These are phyloP conservation scores for Moxostoma hubbsi DNA, from an alignment of 2,797 vertebrate species.

Conservation along the genomic window DNA sequence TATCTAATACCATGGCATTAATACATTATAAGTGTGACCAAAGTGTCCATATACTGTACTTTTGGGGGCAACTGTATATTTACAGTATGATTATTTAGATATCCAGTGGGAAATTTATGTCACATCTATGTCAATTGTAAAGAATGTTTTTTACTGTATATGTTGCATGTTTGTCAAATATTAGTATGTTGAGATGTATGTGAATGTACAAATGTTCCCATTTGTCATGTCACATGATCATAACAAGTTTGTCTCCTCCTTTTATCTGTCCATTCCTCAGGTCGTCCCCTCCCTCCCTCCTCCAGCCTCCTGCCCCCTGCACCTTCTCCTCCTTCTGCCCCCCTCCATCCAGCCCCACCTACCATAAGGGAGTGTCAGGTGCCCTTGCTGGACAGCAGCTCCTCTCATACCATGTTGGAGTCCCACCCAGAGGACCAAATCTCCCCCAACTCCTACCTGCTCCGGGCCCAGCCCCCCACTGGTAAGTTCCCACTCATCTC, in stretches of 20 bases:
- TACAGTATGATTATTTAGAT: no score
- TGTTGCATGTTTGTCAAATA: neutral
- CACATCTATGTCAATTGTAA: no score
- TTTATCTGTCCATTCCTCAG: constrained; percentile 87
- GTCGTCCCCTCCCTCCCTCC: constrained; percentile 97
- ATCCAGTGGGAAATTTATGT: no score
- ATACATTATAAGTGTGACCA: no score
- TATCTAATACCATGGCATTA: no score
- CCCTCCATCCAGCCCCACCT: constrained; percentile 90
- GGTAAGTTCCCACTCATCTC: constrained; percentile 83
- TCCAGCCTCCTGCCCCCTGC: constrained; percentile 91
- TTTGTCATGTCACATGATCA: constrained; percentile 68
- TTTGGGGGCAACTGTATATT: no score
- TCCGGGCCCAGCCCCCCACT: constrained; percentile 88
- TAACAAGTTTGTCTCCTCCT: constrained; percentile 86
- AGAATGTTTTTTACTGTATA: neutral
- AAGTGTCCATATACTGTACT: no score
- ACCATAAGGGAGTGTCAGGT: constrained; percentile 93
- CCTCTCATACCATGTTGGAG: constrained; percentile 98
- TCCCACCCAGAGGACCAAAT: constrained; percentile 93
- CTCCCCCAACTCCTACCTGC: constrained; percentile 90
- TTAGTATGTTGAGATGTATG: neutral
- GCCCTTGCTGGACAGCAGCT: constrained; percentile 98
- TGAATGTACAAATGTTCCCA: neutral
- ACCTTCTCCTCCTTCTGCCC: constrained; percentile 87